A percentile compares a stretch with the other conserved stretches of the same genome.
phyloP scores from a whole-genome alignment of 2,888 invertebrate species.

The Dasypogon diadema region DNA sequence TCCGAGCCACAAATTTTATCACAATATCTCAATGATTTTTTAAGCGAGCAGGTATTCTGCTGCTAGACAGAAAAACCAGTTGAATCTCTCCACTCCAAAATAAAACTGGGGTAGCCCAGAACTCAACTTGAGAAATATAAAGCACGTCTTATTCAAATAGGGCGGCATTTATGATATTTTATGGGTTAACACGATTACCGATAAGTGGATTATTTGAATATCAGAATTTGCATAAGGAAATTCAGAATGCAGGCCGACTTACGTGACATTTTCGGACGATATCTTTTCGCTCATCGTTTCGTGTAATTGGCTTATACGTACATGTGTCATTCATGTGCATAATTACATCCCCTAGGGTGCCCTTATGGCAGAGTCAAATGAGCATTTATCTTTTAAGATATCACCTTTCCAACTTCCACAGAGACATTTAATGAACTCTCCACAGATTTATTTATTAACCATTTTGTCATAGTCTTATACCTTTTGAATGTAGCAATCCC shows the following conservation, averaged over 20 bases:
- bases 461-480: background rate
- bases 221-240: slow-evolving; percentile 21
- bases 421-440: background rate
- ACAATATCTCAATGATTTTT: too few relatives aligned
- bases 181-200: slow-evolving; percentile 18
- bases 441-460: background rate
- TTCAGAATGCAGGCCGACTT: background rate
- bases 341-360: background rate
- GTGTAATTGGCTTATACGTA: background rate
- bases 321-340: background rate
- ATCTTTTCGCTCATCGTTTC: background rate
- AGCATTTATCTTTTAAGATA: background rate
- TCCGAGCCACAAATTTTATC: too few relatives aligned
- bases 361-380: background rate
- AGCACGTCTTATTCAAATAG: background rate
- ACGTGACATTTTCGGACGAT: background rate
- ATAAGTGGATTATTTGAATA: slow-evolving; percentile 26
- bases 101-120: too few relatives aligned
- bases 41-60: too few relatives aligned
- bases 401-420: background rate
- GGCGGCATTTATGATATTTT: background rate
- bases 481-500: background rate
- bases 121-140: too few relatives aligned
- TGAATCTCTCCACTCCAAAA: too few relatives aligned
- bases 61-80: too few relatives aligned